Conservation (phyloP, 2,113 vertebrate genomes). For the Rissa tridactyla region DNA sequence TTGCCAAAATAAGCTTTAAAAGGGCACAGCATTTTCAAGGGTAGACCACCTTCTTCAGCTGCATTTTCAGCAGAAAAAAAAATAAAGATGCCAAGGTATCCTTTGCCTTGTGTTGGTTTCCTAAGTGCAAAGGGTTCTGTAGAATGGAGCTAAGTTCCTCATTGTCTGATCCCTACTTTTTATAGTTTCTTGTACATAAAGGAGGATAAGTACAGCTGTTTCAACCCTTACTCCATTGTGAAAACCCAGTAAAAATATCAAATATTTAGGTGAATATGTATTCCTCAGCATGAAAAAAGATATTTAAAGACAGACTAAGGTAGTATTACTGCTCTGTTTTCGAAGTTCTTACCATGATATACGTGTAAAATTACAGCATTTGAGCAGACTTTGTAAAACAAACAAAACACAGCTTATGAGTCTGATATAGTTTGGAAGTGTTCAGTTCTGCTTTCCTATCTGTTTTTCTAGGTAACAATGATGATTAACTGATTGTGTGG, state of each 20-base stretch:
- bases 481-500: neutral
- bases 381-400: neutral
- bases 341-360: neutral
- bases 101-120: neutral
- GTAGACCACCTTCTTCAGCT: neutral
- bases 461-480: neutral
- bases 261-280: neutral
- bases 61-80: neutral
- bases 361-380: neutral
- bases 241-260: neutral
- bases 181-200: neutral
- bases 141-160: neutral
- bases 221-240: neutral
- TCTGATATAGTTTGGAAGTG: neutral
- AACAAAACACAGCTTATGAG: neutral
- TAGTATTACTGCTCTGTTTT: neutral
- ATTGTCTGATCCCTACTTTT: neutral
- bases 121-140: neutral
- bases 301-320: neutral
- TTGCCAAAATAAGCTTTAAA: neutral
- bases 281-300: neutral
- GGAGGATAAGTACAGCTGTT: neutral
- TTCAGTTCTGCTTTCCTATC: neutral
- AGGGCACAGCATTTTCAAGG: accelerated
- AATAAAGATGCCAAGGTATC: neutral